Percentiles rank a stretch among this genome's conserved stretches.
Evolutionary conservation across 2,797 vertebrate species (phyloP).

Genomic region (Gephyroberyx darwinii): DNA sequence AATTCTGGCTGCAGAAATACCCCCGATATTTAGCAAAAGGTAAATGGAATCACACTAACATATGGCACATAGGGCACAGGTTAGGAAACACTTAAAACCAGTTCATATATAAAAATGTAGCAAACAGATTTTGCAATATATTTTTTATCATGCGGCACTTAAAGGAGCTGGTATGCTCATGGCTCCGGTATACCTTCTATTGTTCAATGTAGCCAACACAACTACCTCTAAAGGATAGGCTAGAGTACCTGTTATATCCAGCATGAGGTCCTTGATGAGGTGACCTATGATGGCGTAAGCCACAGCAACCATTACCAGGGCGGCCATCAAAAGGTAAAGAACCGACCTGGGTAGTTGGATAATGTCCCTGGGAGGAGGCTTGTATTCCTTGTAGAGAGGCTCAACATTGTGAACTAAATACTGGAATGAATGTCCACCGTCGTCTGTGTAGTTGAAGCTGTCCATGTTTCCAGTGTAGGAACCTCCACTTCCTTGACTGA

Average conservation of each 20-base stretch:
- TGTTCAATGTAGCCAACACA: no score
- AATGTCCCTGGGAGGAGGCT: conserved; percentile 82
- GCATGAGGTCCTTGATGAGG: conserved; percentile 87
- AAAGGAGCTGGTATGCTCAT: no score
- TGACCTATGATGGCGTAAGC: conserved; percentile 89
- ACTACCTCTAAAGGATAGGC: not conserved
- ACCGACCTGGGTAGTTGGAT: conserved; percentile 82
- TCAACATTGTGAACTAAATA: conserved; percentile 67
- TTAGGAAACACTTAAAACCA: no score
- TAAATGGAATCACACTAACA: no score
- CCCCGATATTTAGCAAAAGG: no score
- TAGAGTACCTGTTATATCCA: conserved; percentile 84
- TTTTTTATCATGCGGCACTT: no score
- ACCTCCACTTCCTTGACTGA: conserved; percentile 22
- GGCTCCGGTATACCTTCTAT: no score
- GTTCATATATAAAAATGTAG: no score
- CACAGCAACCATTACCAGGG: conserved; percentile 82
- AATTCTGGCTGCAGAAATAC: no score
- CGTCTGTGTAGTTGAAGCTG: conserved; percentile 70
- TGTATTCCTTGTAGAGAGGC: conserved; percentile 83
- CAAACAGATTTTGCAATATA: no score
- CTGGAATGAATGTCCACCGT: conserved; percentile 60
- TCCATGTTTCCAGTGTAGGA: conserved; percentile 63
- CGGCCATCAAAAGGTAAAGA: conserved; percentile 84
- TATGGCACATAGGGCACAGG: no score